These are phyloP conservation scores for Sphaerophoria rueppellii DNA, from an alignment of 2,888 invertebrate species.

Conservation along the genomic window DNA sequence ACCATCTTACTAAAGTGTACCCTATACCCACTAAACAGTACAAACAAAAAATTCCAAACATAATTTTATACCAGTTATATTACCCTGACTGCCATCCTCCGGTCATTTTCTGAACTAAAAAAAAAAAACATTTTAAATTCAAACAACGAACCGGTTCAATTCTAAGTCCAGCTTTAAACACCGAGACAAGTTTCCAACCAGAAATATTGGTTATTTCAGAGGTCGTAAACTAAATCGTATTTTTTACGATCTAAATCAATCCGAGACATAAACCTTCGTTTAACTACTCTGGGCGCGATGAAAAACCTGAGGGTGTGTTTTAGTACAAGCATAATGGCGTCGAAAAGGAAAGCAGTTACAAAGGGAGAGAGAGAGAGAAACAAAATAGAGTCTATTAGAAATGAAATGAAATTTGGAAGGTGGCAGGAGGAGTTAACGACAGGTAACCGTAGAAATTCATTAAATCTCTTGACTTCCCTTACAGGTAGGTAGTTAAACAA, in stretches of 20 bases:
- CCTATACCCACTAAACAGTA: background rate
- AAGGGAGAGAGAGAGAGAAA: background rate
- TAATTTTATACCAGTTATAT: constrained; percentile 42
- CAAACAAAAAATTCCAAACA: background rate
- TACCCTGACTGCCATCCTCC: constrained; percentile 64
- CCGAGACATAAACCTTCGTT: constrained; percentile 55
- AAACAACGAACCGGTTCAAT: constrained; percentile 59
- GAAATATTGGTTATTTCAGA: constrained; percentile 62
- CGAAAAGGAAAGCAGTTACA: background rate
- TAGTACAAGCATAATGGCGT: constrained; percentile 11
- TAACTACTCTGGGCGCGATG: background rate
- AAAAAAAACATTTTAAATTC: background rate
- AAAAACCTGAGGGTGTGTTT: background rate
- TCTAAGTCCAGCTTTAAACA: constrained; percentile 29
- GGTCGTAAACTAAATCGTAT: constrained; percentile 63
- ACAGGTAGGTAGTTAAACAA: constrained; percentile 11
- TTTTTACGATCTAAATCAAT: constrained; percentile 65
- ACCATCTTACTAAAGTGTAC: no score
- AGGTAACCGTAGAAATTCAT: constrained; percentile 10
- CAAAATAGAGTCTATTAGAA: background rate
- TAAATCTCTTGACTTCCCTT: background rate
- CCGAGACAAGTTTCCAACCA: constrained; percentile 33
- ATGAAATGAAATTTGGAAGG: background rate
- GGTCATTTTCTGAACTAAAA: constrained; percentile 51
- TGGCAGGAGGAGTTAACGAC: constrained; percentile 16